phyloP scores from a whole-genome alignment of 1,140 invertebrate species.

The Laupala kohalensis region DNA sequence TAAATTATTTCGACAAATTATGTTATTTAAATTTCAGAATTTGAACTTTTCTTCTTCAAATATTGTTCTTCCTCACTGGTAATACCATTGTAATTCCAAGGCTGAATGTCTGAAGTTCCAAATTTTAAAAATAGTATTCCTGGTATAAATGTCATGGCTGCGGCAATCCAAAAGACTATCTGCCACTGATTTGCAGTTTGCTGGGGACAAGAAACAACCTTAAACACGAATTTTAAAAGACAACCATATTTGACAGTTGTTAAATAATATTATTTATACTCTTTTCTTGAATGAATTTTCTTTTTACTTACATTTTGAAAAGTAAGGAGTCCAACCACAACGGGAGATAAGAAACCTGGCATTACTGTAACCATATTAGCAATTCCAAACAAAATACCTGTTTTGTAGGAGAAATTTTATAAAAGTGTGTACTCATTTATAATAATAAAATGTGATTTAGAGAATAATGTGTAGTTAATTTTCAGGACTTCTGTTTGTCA shows the following conservation, averaged over 20 bases:
- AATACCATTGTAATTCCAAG: slow-evolving; percentile 36
- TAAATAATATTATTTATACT: background rate
- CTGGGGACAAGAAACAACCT: slow-evolving; percentile 24
- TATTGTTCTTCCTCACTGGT: background rate
- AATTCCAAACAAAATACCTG: slow-evolving; percentile 40
- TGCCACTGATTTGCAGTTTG: slow-evolving; percentile 52
- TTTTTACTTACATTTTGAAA: slow-evolving; percentile 38
- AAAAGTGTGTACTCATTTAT: too few species aligned
- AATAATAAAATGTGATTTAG: background rate
- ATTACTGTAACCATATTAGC: slow-evolving; percentile 35
- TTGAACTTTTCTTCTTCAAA: too few species aligned
- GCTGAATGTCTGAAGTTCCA: slow-evolving; percentile 42
- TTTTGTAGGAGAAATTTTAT: background rate
- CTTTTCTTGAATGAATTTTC: background rate
- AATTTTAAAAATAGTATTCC: slow-evolving; percentile 40
- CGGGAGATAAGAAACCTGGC: slow-evolving; percentile 41
- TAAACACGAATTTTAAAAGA: background rate
- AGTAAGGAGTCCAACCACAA: slow-evolving; percentile 42
- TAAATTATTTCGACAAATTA: too few species aligned
- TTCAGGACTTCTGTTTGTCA: background rate
- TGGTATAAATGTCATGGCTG: slow-evolving; percentile 34
- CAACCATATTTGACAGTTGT: background rate
- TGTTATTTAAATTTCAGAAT: too few species aligned
- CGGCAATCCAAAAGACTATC: slow-evolving; percentile 43
- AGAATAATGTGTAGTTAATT: background rate